Evolutionary conservation across 2,113 vertebrate species (phyloP), one percentile per base, ranked within the genome.

Genomic region (Indicator maculatus): DNA sequence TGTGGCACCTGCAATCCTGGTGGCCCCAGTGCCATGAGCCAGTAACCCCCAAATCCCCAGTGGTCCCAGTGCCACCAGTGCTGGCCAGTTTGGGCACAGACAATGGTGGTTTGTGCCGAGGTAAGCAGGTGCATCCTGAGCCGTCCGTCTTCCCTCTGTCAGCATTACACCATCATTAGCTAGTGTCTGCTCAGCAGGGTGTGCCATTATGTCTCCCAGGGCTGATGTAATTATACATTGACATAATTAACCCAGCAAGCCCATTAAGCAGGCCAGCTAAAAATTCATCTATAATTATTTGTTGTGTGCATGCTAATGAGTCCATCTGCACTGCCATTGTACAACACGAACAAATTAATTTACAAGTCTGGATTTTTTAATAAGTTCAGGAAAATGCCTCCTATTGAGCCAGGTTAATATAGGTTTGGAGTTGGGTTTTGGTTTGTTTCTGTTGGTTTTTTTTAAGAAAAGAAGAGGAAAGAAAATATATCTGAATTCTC

Each of bases 171-270:
- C 97, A 97, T 99, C 99, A 99, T 99, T 99, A 99, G 98, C 98
- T 97, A 93, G 98, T 97, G 98, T 98, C 98, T 98, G 98, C 98
- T 98, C 99, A 98, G 98, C 97, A 92, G 99, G 99, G 98, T 97
- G 97, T 98, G 97, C 98, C 98, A 98, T 98, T 98, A 98, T 98
- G 98, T 99, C 99, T 99, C 99, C 98, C 98, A 98, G 98, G 99
- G 99, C 99, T 98, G 98, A 98, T 98, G 99, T 99, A 99, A 99
- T 99, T 99, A 99, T 98, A 98, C 98, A 99, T 98, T 99, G 99
- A 99, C 99, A 99, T 99, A 99, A 99, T 99, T 99, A 99, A 99
- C 99, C 99, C 99, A 99, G 99, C 99, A 98, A 99, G 99, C 98
- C 98, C 99, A 99, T 99, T 99, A 99, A 99, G 99, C 99, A 98